Evolutionary conservation across 2,797 vertebrate species (phyloP), one percentile per base, ranked within the genome.

Genomic region (Smutsia temminckii): DNA sequence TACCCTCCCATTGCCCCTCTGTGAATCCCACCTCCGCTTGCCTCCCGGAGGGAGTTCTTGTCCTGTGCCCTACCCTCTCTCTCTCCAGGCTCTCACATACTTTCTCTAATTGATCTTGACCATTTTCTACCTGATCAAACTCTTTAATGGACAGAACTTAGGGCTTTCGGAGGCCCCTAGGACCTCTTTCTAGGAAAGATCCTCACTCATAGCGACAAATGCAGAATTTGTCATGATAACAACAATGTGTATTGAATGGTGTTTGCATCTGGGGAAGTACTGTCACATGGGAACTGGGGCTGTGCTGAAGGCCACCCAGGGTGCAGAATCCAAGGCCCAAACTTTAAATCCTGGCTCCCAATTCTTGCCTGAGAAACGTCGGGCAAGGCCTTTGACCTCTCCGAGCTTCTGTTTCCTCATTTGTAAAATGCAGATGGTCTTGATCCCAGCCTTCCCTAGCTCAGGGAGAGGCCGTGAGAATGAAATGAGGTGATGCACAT

Each of bases 151-250:
- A 74, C 20, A 40, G 11, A 32, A 37, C 8, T 74, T 55, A 72
- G 25, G 78, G 37, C 18, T 59, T 74, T 77, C 37, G 13, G 10
- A 89, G 68, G 34, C n/a, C 29, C 53, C 68, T 7, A 55, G 51
- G 51, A 69, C 5, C 63, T 72, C 66, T 96, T 88, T 57, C 51
- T 40, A 80, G 40, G 66, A 61, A 83, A 93, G 66, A 88, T 57
- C n/a, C 61, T 83, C 49, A 74, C 14, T 85, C 71, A 32, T 3
- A 71, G 49, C 40, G 37, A 46, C 51, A 37, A 42, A 32, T 61
- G 27, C 23, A 46, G 12, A 63, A 12, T 32, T 80, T 69, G 57
- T 51, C 79, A 40, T n/a, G 34, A 51, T 0, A 46, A 34, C 17
- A 34, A 46, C 8, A 74, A 77, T 92, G 42, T 42, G 27, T 10